phyloP scores from a whole-genome alignment of 2,888 invertebrate species.

The Scaptomyza parva region DNA sequence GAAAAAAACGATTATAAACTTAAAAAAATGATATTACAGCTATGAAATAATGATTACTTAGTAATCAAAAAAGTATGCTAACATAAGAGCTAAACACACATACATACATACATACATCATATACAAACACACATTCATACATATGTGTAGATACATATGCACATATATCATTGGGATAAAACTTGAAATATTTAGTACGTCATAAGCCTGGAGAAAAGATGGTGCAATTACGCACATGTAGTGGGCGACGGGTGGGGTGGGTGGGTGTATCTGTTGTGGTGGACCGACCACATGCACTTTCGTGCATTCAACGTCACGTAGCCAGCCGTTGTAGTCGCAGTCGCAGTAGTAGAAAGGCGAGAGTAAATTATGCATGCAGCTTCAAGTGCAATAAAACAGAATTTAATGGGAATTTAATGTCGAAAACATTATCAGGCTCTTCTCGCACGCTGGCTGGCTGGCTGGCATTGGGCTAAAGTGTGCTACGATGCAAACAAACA shows the following conservation, averaged over 20 bases:
- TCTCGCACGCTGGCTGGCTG: background rate
- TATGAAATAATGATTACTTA: background rate
- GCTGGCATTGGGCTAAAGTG: slow-evolving; percentile 41
- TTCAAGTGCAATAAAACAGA: slow-evolving; percentile 73
- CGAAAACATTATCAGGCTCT: slow-evolving; percentile 69
- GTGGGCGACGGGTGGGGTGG: background rate
- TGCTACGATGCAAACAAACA: slow-evolving; percentile 29
- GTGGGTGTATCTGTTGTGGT: slow-evolving; percentile 13
- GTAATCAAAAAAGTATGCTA: background rate
- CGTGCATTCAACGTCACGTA: slow-evolving; percentile 53
- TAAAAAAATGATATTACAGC: too few species aligned
- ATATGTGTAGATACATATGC: background rate
- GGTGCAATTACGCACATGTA: slow-evolving; percentile 30
- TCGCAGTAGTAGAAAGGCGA: slow-evolving; percentile 49
- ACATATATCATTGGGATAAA: background rate
- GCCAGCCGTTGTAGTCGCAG: background rate
- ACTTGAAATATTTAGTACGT: slow-evolving; percentile 17
- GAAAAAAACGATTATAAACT: background rate
- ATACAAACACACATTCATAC: too few species aligned
- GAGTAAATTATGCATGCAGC: slow-evolving; percentile 73
- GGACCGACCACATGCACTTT: slow-evolving; percentile 51
- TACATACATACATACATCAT: background rate
- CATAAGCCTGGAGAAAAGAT: background rate
- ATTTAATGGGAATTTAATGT: slow-evolving; percentile 75
- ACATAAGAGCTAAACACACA: background rate